Conservation (phyloP, 2,888 invertebrate species). For the Nebria brevicollis region DNA sequence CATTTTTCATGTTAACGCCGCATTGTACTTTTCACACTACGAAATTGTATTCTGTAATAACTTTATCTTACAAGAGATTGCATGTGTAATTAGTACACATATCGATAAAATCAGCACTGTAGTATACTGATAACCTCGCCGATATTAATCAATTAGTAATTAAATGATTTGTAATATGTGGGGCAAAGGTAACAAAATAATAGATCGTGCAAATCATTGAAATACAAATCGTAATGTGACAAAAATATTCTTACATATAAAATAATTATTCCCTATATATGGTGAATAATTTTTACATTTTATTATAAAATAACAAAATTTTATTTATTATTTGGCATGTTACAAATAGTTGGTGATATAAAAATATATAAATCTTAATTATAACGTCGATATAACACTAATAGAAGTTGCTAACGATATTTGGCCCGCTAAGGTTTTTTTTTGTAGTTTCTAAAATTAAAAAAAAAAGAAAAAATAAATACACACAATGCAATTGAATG, state of each 20-base stretch:
- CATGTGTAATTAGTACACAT: not conserved
- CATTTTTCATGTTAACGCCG: too few relatives aligned
- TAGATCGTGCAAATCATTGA: not conserved
- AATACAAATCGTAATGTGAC: not conserved
- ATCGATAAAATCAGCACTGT: not conserved
- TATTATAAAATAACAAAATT: not conserved
- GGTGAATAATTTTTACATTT: too few relatives aligned
- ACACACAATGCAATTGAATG: slow-evolving; percentile 18
- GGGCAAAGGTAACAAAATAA: not conserved
- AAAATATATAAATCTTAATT: not conserved
- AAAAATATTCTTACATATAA: too few relatives aligned
- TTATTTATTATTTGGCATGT: not conserved
- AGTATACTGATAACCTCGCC: not conserved
- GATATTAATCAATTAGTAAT: not conserved
- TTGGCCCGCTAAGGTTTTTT: slow-evolving; percentile 72
- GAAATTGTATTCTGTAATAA: too few relatives aligned
- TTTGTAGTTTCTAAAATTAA: slow-evolving; percentile 73
- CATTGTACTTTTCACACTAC: too few relatives aligned
- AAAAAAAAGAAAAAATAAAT: slow-evolving; percentile 34
- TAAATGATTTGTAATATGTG: not conserved
- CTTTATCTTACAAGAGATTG: not conserved
- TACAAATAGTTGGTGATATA: not conserved
- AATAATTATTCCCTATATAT: too few relatives aligned
- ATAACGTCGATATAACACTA: slow-evolving; percentile 63
- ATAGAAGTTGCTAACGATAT: slow-evolving; percentile 73